Evolutionary conservation across 2,888 invertebrate genomes (phyloP), one percentile per base, ranked within the genome.

Genomic region (Dicycla oo): DNA sequence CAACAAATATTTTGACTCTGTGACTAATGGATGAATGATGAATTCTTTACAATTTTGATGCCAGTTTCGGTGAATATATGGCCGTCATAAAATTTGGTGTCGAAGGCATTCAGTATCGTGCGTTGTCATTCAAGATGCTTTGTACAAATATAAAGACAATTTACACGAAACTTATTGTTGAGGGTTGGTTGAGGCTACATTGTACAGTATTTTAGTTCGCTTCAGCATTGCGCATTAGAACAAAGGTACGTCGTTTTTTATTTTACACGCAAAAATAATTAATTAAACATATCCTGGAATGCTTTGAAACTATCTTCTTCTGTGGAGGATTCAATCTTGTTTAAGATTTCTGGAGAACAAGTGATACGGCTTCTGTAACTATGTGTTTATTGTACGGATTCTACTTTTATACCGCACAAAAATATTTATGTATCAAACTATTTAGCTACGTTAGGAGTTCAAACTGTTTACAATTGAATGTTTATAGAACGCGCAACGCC

Each of bases 1-100:
- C 94, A 94, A 94, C 92, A 93, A 94, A 93, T 93, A 93, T 94
- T 94, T 93, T 94, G 93, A 92, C 93, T 93, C 94, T 95, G 95
- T 95, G 92, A 95, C 96, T 93, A 95, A 96, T 95, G 84, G 94
- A 94, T 95, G 95, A 96, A 95, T 95, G 95, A 96, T 95, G 95
- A 93, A 92, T 93, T 92, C 94, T 91, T 95, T 95, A 93, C 93
- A 95, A 93, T 92, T 88, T 93, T 91, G 94, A 94, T 94, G 93
- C 91, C 92, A 93, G 91, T 92, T 93, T 93, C 86, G 91, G 90
- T 93, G 86, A 93, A 95, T 95, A 94, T 95, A 95, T 93, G 93
- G 87, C 94, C 84, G 89, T 92, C 93, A 90, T 95, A 95, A 95
- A 94, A 92, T 88, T 93, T 92, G 92, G 93, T 93, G 94, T 93